Evolutionary conservation across 2,888 invertebrate species (phyloP).

Genomic region (Spatulosminthurus flaviceps): DNA sequence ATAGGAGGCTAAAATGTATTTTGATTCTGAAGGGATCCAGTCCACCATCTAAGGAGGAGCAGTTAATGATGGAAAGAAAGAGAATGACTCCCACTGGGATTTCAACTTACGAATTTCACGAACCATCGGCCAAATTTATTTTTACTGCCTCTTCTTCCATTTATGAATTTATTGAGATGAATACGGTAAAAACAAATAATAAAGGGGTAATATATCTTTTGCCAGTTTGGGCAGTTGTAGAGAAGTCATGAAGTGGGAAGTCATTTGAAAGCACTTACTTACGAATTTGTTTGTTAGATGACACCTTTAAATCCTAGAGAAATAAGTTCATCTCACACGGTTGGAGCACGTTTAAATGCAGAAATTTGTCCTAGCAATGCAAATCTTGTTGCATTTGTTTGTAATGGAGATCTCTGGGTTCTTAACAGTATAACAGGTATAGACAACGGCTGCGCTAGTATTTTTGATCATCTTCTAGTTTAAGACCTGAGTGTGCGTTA

Average conservation of each 20-base stretch:
- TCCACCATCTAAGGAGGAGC: constrained; percentile 74
- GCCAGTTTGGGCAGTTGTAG: too few relatives aligned
- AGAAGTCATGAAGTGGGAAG: too few relatives aligned
- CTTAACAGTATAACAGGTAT: constrained; percentile 72
- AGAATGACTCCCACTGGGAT: constrained; percentile 82
- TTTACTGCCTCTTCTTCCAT: constrained; percentile 90
- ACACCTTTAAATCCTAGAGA: constrained; percentile 66
- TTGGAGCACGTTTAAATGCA: constrained; percentile 78
- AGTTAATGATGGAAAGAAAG: constrained; percentile 89
- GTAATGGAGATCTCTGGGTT: constrained; percentile 90
- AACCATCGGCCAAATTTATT: constrained; percentile 82
- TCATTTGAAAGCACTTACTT: too few relatives aligned
- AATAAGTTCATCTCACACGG: constrained; percentile 70
- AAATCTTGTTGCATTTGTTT: constrained; percentile 88
- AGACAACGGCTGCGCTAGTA: too few relatives aligned
- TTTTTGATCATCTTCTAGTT: too few relatives aligned
- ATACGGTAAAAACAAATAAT: constrained; percentile 64
- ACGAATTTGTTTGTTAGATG: constrained; percentile 63
- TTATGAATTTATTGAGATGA: constrained; percentile 83
- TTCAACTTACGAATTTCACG: constrained; percentile 89
- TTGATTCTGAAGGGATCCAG: constrained; percentile 55
- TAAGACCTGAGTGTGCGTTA: too few relatives aligned
- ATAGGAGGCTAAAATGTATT: constrained; percentile 16
- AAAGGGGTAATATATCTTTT: too few relatives aligned
- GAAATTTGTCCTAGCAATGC: constrained; percentile 83